A percentile compares a stretch with the other conserved stretches of the same genome.
These are phyloP conservation scores for Amblyjoppa proteus DNA, from an alignment of 2,888 invertebrate species.

Conservation along the genomic window DNA sequence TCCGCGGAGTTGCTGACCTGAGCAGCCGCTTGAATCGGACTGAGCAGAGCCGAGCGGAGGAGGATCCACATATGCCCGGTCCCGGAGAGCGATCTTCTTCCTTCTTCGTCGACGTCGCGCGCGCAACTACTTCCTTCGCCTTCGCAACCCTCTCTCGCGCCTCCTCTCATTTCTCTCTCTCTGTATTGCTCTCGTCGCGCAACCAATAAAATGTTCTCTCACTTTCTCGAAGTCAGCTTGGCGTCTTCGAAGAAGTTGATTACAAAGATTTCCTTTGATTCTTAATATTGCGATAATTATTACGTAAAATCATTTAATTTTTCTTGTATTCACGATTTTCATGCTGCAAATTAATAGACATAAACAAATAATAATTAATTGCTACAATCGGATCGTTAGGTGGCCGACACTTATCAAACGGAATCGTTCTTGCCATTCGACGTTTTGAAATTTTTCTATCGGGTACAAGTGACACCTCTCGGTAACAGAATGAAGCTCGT, in stretches of 20 bases:
- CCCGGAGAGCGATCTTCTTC: conserved; percentile 59
- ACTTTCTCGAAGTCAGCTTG: conserved; percentile 5
- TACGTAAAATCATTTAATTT: too few species aligned
- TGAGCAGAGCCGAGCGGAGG: conserved; percentile 78
- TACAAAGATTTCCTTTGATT: background rate
- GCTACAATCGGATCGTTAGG: background rate
- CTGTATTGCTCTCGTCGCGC: background rate
- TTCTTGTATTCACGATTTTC: too few species aligned
- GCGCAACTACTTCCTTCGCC: conserved; percentile 44
- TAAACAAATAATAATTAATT: background rate
- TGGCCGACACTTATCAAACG: background rate
- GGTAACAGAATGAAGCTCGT: background rate
- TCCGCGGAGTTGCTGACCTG: conserved; percentile 72
- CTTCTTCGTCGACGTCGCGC: conserved; percentile 51
- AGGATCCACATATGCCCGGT: conserved; percentile 78
- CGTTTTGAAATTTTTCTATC: background rate
- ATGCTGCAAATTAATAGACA: background rate
- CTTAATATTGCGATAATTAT: background rate
- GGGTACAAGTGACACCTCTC: background rate
- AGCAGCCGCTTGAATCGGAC: conserved; percentile 80
- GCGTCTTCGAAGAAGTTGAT: background rate
- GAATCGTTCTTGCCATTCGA: conserved; percentile 5
- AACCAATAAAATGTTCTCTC: background rate
- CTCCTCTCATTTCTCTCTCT: conserved; percentile 22
- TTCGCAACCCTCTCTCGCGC: conserved; percentile 50